phyloP scores from a whole-genome alignment of 2,888 invertebrate species.

The Callyntrura sp. region DNA sequence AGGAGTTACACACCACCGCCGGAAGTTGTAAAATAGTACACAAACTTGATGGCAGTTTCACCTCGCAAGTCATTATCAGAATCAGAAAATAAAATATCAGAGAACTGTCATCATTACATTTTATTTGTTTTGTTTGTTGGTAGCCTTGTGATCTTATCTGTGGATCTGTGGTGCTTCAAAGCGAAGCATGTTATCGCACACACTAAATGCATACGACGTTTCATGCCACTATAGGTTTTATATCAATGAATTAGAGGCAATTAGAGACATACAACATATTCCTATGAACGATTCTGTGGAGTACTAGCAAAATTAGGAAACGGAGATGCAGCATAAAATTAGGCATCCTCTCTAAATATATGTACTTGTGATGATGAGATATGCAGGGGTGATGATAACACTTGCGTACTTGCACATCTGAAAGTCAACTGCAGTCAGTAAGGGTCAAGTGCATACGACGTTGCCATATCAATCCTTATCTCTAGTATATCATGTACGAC shows the following conservation, averaged over 20 bases:
- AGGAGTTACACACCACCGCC: slow-evolving; percentile 23
- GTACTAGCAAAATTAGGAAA: background rate
- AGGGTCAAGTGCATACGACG: slow-evolving; percentile 39
- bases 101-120: slow-evolving; percentile 40
- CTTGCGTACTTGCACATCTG: slow-evolving; percentile 9
- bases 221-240: background rate
- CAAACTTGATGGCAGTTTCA: slow-evolving; percentile 32
- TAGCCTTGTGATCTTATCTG: slow-evolving; percentile 53
- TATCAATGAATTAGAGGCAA: slow-evolving; percentile 57
- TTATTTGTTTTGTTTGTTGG: slow-evolving; percentile 43
- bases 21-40: slow-evolving; percentile 45
- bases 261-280: slow-evolving; percentile 28
- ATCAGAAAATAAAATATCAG: slow-evolving; percentile 13
- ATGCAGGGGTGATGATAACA: background rate
- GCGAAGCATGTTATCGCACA: slow-evolving; percentile 8
- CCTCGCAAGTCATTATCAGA: slow-evolving; percentile 35
- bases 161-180: slow-evolving; percentile 24
- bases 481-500: too few species aligned
- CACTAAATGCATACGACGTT: background rate
- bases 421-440: slow-evolving; percentile 26
- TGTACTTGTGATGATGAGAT: background rate
- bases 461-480: background rate
- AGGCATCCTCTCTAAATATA: background rate
- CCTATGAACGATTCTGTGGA: background rate
- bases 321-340: background rate